Percentiles rank a stretch among this genome's conserved stretches.
phyloP scores from a whole-genome alignment of 2,113 vertebrate species.

The Oryzias javanicus region DNA sequence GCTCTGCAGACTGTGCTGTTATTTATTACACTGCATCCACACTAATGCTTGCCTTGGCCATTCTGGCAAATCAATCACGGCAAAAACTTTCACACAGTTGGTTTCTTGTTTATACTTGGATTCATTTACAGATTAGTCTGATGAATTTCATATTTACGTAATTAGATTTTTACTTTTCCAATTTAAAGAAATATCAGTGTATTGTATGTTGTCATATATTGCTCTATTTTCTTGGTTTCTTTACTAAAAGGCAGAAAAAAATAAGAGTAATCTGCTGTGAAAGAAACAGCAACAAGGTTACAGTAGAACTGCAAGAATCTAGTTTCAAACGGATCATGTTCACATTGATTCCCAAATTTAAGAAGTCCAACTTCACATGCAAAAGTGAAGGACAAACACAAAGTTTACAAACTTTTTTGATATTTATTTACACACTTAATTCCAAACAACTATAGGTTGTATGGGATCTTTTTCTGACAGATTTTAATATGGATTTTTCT shows the following conservation, averaged over 20 bases:
- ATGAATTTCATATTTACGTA: not conserved
- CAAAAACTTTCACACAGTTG: not conserved
- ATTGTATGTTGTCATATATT: not conserved
- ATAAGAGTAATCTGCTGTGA: not conserved
- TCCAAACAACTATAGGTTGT: too few species aligned
- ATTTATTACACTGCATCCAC: not conserved
- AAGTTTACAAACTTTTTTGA: too few species aligned
- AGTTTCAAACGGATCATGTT: too few species aligned
- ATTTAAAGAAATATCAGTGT: too few species aligned
- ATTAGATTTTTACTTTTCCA: not conserved
- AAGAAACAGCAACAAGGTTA: not conserved
- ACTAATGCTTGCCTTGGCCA: not conserved
- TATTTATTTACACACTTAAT: too few species aligned
- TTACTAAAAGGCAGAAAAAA: not conserved
- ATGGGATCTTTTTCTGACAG: too few species aligned
- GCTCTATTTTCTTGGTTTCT: not conserved
- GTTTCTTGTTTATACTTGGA: not conserved
- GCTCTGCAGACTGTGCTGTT: not conserved
- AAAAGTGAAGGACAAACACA: too few species aligned
- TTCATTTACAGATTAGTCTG: not conserved
- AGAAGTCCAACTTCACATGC: too few species aligned
- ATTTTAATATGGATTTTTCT: too few species aligned
- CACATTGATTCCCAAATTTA: too few species aligned
- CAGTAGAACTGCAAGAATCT: too few species aligned
- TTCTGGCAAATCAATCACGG: slow-evolving; percentile 3